Evolutionary conservation across 1,140 invertebrate species (phyloP), one percentile per base, ranked within the genome.

Genomic region (Drosophila pandora): DNA sequence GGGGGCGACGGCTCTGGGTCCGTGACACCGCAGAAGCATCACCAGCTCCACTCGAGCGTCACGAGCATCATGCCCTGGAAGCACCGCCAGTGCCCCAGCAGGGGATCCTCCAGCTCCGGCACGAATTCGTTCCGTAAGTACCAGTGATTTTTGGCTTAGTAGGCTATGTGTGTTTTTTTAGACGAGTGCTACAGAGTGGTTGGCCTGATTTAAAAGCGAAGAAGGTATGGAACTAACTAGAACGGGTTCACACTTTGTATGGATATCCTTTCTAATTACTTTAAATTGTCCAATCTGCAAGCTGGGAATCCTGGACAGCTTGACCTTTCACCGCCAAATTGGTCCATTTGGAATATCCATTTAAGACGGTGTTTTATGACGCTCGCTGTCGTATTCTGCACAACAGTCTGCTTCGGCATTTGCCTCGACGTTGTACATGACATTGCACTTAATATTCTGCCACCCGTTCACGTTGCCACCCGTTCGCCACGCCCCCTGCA

Each of bases 31-130:
- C 81, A 90, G 49, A 82, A 90, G 52, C 90, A 91, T 70, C 79
- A 83, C 76, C 90, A 87, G 63, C 74, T 84, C 48, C 83, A 90
- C 57, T 87, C 82, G 52, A 88, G 84, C 69, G 74, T 90, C 30
- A 90, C 85, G 12, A 91, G 90, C 79, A 91, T 90, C 45, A 91
- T 91, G 89, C 90, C 90, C 7, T 91, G 90, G 90, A 91, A 91
- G 55, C 90, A 91, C 68, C 77, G 90, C 49, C 90, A 91, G 53
- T 91, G 90, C 72, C 90, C 90, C 56, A 91, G 90, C 61, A 79
- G 91, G 43, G 87, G 89, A 32, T 91, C 90, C 43, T 91, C 90
- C 55, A 91, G 90, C 47, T 91, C 90, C 39, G 90, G 87, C 64
- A 91, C 90, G 23, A 91, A 90, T 43, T 91, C 87, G 34, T 91